These are phyloP conservation scores for Siniperca scherzeri DNA, from an alignment of 2,797 vertebrate genomes.

Conservation along the genomic window DNA sequence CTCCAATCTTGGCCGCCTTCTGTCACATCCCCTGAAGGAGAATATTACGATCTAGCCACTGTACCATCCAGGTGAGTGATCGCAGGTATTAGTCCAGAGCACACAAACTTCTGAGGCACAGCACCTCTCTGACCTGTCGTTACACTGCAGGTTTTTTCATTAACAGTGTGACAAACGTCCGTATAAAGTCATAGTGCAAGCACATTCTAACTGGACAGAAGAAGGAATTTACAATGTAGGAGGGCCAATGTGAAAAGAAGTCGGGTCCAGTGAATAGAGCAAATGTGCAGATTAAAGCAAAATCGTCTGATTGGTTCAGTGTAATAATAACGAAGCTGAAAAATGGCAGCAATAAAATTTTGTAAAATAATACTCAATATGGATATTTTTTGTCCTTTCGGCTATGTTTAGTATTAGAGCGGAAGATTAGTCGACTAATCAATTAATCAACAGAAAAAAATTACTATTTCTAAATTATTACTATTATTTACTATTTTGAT, in stretches of 20 bases:
- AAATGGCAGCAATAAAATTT: neutral
- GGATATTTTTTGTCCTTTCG: neutral
- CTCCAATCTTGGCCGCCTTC: slow-evolving; percentile 35
- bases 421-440: neutral
- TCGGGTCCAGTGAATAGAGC: slow-evolving; percentile 10
- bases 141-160: slow-evolving; percentile 88
- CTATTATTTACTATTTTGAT: neutral
- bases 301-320: slow-evolving; percentile 20
- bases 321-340: slow-evolving; percentile 10
- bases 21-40: slow-evolving; percentile 49
- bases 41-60: slow-evolving; percentile 49
- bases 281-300: slow-evolving; percentile 41
- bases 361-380: neutral
- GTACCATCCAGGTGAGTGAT: slow-evolving; percentile 80
- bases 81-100: slow-evolving; percentile 84
- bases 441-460: neutral
- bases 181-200: slow-evolving; percentile 56
- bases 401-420: neutral
- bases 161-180: slow-evolving; percentile 69
- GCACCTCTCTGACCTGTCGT: slow-evolving; percentile 85
- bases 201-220: slow-evolving; percentile 49
- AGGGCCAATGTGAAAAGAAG: slow-evolving; percentile 14
- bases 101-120: slow-evolving; percentile 87
- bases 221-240: slow-evolving; percentile 38
- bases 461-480: neutral